These are phyloP conservation scores for Drosophila algonquin DNA, from an alignment of 2,888 invertebrate species.

Conservation along the genomic window DNA sequence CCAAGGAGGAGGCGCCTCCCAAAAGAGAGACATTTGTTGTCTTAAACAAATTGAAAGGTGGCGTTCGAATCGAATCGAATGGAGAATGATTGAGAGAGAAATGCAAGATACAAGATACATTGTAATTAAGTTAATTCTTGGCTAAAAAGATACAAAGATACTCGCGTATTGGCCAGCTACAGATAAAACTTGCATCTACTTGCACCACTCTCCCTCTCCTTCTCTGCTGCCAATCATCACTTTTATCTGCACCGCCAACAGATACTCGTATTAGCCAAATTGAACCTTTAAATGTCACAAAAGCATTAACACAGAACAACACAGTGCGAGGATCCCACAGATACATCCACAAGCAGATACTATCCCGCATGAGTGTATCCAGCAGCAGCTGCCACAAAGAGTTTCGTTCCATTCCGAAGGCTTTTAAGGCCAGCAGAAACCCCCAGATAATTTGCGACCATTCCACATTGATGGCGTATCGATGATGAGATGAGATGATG, in stretches of 20 bases:
- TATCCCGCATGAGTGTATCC: conserved; percentile 20
- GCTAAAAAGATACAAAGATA: not conserved
- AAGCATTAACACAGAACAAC: conserved; percentile 59
- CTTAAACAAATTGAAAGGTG: conserved; percentile 17
- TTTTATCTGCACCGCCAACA: conserved; percentile 65
- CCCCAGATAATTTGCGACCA: conserved; percentile 74
- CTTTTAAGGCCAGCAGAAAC: conserved; percentile 59
- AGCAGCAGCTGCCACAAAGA: not conserved
- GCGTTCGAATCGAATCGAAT: not conserved
- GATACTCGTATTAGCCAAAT: conserved; percentile 58
- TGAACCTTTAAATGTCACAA: conserved; percentile 72
- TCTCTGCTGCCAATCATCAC: conserved; percentile 41
- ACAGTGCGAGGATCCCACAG: conserved; percentile 31
- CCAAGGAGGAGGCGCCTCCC: conserved; percentile 25
- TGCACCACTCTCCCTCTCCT: no score
- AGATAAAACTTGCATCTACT: not conserved
- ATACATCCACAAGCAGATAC: not conserved
- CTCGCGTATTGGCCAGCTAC: not conserved
- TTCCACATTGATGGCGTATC: conserved; percentile 78
- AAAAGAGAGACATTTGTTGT: conserved; percentile 14
- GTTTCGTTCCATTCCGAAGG: conserved; percentile 6
- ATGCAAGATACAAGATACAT: conserved; percentile 21
- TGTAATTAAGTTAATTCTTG: conserved; percentile 33
- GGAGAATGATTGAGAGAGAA: conserved; percentile 14
- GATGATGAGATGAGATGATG: conserved; percentile 79